A percentile compares a stretch with the other conserved stretches of the same genome.
Conservation (phyloP, 1,140 invertebrate genomes). For the Pararge aegeria region DNA sequence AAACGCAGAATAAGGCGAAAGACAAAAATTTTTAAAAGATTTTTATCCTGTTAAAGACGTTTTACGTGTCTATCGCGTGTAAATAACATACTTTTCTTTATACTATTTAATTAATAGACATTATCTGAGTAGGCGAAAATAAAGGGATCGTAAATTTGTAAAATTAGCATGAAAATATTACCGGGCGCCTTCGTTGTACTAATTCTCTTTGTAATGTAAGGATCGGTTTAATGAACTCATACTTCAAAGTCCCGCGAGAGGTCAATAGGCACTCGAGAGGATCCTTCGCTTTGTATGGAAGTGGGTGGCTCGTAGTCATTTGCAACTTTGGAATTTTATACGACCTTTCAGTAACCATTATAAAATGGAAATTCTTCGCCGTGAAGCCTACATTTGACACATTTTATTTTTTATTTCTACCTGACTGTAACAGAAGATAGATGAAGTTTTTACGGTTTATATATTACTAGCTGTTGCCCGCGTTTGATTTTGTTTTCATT, state of each 20-base stretch:
- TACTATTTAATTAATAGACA: too few species aligned
- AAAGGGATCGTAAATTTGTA: neutral
- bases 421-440: too few species aligned
- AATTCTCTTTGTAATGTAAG: slow-evolving; percentile 7
- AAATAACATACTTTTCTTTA: too few species aligned
- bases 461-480: too few species aligned
- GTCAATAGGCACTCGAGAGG: slow-evolving; percentile 7
- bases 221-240: slow-evolving; percentile 10
- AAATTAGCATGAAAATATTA: slow-evolving; percentile 3
- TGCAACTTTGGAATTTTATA: slow-evolving; percentile 13
- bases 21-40: too few species aligned
- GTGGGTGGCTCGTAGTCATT: slow-evolving; percentile 8
- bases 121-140: too few species aligned
- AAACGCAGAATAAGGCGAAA: too few species aligned
- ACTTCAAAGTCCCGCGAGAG: slow-evolving; percentile 9
- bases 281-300: slow-evolving; percentile 12
- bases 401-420: too few species aligned
- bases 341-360: slow-evolving; percentile 5
- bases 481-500: too few species aligned
- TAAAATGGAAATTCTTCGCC: slow-evolving; percentile 8
- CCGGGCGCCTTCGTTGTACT: neutral
- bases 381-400: neutral
- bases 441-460: too few species aligned
- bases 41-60: too few species aligned
- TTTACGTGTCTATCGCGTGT: too few species aligned